Conservation (phyloP, 2,113 vertebrate species). For the Mastomys natalensis region DNA sequence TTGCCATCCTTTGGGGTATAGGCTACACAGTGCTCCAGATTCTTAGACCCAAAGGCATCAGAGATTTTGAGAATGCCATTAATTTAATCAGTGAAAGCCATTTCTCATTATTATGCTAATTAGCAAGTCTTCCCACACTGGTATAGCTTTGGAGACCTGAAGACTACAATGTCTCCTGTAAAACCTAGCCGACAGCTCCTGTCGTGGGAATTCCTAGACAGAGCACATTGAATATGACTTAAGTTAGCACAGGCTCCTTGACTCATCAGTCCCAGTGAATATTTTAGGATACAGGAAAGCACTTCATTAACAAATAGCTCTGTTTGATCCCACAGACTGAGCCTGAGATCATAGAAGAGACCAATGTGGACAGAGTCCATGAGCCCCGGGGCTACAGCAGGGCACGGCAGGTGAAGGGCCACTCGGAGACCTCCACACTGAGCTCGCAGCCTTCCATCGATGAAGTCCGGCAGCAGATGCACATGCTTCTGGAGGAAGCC, state of each 20-base stretch:
- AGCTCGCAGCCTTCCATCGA: slow-evolving; percentile 99
- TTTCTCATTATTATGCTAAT: not conserved
- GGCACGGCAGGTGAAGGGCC: slow-evolving; percentile 93
- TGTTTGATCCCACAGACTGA: slow-evolving; percentile 91
- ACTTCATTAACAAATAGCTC: slow-evolving; percentile 34
- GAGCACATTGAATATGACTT: not conserved
- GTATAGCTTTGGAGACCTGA: not conserved
- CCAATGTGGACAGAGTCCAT: slow-evolving; percentile 93
- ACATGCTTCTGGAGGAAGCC: slow-evolving; percentile 97
- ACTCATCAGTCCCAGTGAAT: not conserved
- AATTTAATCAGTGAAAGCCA: not conserved
- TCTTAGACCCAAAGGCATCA: not conserved
- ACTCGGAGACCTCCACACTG: slow-evolving; percentile 97
- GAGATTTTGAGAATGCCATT: slow-evolving; percentile 15
- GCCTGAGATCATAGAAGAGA: slow-evolving; percentile 98
- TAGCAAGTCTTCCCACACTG: not conserved
- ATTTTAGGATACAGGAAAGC: not conserved
- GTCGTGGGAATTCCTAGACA: not conserved
- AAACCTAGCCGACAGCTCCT: not conserved
- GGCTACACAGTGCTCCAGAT: not conserved
- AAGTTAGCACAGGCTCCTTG: not conserved
- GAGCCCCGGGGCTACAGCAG: slow-evolving; percentile 90
- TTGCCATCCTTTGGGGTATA: not conserved
- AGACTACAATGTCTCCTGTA: accelerated
- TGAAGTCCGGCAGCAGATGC: slow-evolving; percentile 99